Evolutionary conservation across 2,797 vertebrate species (phyloP).

Genomic region (Falco peregrinus): DNA sequence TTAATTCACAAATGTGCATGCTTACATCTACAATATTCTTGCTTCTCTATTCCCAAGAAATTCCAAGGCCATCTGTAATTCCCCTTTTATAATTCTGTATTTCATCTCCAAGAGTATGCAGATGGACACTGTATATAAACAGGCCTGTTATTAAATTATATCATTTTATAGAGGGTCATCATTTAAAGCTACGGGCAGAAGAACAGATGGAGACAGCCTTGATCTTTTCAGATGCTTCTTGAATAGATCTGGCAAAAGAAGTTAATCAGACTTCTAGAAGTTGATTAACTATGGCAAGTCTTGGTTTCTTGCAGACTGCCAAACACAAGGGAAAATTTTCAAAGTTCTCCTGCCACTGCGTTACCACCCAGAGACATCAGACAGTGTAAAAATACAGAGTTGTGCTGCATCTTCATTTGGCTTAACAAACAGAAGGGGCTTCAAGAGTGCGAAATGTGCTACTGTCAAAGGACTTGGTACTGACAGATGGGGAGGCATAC

Average conservation of each 20-base stretch:
- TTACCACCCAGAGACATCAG: not conserved
- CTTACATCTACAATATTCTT: not conserved
- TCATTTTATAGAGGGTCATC: conserved; percentile 31
- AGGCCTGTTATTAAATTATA: conserved; percentile 45
- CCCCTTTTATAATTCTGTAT: not conserved
- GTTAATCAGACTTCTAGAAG: not conserved
- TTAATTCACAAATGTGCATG: not conserved
- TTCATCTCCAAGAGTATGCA: conserved; percentile 36
- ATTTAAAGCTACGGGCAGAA: not conserved
- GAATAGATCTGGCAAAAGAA: conserved; percentile 23
- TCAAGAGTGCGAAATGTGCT: not conserved
- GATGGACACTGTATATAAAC: conserved; percentile 44
- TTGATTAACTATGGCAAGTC: not conserved
- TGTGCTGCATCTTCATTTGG: conserved; percentile 20
- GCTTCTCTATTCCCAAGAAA: conserved; percentile 16
- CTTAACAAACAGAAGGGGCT: conserved; percentile 17
- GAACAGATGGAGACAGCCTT: conserved; percentile 45
- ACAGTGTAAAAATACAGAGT: not conserved
- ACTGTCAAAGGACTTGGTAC: not conserved
- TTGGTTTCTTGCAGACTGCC: not conserved
- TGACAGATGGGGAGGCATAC: conserved; percentile 11
- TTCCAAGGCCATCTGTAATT: conserved; percentile 38
- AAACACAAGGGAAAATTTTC: not conserved
- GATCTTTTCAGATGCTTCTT: conserved; percentile 32
- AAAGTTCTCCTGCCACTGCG: not conserved